Conservation (phyloP, 2,888 invertebrate genomes). For the Torymus texanus region DNA sequence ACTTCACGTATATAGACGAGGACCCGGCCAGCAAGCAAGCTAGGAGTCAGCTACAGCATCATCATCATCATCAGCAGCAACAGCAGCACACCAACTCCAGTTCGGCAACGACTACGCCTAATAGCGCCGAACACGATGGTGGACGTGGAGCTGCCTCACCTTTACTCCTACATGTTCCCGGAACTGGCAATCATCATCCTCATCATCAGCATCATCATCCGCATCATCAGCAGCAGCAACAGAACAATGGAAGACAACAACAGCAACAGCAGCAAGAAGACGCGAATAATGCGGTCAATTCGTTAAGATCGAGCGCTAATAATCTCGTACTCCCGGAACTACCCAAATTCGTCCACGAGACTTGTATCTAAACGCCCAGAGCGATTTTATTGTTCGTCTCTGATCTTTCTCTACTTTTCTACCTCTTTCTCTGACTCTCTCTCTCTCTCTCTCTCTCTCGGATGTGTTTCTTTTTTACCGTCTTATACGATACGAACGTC, state of each 20-base stretch:
- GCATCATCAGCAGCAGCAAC: conserved; percentile 62
- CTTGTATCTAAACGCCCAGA: conserved; percentile 79
- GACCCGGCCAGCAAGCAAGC: conserved; percentile 77
- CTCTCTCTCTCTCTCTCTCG: conserved; percentile 23
- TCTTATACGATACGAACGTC: too few relatives aligned
- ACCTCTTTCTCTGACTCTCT: conserved; percentile 2
- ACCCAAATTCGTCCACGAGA: conserved; percentile 83
- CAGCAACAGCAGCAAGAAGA: conserved; percentile 64
- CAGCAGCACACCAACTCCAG: conserved; percentile 55
- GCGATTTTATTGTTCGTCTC: conserved; percentile 33
- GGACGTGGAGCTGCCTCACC: conserved; percentile 71
- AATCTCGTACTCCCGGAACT: conserved; percentile 77
- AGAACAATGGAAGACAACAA: conserved; percentile 66
- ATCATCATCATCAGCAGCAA: conserved; percentile 44
- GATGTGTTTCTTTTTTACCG: conserved; percentile 10
- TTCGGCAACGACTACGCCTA: conserved; percentile 79
- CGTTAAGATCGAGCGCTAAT: conserved; percentile 71
- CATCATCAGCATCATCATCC: conserved; percentile 62
- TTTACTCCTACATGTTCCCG: conserved; percentile 71
- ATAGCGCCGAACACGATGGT: conserved; percentile 61
- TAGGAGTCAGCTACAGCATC: conserved; percentile 57
- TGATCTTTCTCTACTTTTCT: conserved; percentile 15
- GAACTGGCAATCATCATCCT: conserved; percentile 64
- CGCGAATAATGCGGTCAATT: conserved; percentile 66
- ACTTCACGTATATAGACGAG: conserved; percentile 90